These are phyloP conservation scores for Natrix natrix DNA, from an alignment of 2,797 vertebrate genomes.

Conservation along the genomic window DNA sequence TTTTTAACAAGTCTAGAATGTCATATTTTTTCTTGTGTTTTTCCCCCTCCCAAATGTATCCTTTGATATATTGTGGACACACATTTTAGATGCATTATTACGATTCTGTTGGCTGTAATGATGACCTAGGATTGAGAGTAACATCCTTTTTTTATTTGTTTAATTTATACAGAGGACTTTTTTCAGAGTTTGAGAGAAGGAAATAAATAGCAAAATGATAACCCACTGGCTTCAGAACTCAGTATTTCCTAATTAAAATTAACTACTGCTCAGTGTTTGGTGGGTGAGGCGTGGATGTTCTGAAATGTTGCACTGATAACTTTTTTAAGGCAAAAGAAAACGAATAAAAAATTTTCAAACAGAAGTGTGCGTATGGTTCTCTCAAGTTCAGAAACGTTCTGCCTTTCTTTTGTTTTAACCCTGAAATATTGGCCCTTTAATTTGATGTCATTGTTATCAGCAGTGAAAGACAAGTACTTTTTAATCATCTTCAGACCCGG, in stretches of 20 bases:
- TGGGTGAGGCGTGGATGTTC: conserved; percentile 69
- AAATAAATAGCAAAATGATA: conserved; percentile 79
- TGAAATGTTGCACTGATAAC: conserved; percentile 78
- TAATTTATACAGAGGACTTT: conserved; percentile 82
- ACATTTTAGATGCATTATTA: conserved; percentile 79
- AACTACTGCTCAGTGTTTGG: conserved; percentile 74
- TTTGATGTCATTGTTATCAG: neutral
- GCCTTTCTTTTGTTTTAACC: neutral
- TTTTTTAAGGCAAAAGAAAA: conserved; percentile 77
- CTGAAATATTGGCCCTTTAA: neutral
- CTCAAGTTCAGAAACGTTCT: conserved; percentile 3
- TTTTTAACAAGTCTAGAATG: conserved; percentile 79
- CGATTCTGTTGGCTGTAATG: conserved; percentile 81
- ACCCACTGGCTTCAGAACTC: conserved; percentile 77
- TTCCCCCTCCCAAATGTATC: conserved; percentile 71
- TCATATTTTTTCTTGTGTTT: conserved; percentile 70
- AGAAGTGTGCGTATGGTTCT: conserved; percentile 59
- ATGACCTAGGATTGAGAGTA: conserved; percentile 78
- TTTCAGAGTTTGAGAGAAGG: conserved; percentile 80
- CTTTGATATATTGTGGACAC: conserved; percentile 75
- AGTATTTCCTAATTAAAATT: conserved; percentile 72
- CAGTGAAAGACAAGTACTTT: neutral
- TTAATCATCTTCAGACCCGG: neutral
- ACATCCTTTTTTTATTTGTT: conserved; percentile 74
- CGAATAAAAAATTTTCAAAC: conserved; percentile 82